Conservation (phyloP, 1,140 invertebrate species). For the Elysia chlorotica region DNA sequence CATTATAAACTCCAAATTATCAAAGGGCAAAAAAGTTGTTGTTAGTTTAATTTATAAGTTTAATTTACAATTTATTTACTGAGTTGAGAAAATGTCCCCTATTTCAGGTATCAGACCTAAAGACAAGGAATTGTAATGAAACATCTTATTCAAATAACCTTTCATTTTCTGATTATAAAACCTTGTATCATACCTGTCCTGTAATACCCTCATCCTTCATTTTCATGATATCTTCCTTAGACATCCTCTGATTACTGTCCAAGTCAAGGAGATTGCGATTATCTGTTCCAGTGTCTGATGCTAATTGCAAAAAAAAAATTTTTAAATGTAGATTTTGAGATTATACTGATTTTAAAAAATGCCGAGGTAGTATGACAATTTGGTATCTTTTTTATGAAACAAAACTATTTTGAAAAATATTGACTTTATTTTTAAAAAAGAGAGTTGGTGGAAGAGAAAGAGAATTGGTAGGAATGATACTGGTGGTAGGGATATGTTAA, state of each 20-base stretch:
- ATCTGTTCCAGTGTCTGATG: conserved; percentile 68
- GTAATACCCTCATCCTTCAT: conserved; percentile 77
- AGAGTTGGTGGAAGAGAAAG: background rate
- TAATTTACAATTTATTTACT: too few relatives aligned
- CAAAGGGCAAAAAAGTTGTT: too few relatives aligned
- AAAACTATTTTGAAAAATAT: background rate
- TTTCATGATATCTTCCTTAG: conserved; percentile 79
- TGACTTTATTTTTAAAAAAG: background rate
- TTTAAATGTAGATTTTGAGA: conserved; percentile 41
- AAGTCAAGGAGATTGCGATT: conserved; percentile 86
- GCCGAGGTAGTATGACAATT: background rate
- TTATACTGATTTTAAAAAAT: background rate
- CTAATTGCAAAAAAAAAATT: too few relatives aligned
- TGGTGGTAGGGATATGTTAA: too few relatives aligned
- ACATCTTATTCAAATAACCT: too few relatives aligned
- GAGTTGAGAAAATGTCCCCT: too few relatives aligned
- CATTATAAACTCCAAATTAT: too few relatives aligned
- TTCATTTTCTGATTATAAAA: too few relatives aligned
- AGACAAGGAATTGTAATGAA: too few relatives aligned
- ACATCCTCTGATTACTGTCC: conserved; percentile 82
- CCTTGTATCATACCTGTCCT: conserved; percentile 68
- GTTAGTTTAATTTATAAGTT: too few relatives aligned
- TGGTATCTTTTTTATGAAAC: background rate
- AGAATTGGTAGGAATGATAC: background rate
- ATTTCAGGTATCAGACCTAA: too few relatives aligned